Conservation (phyloP, 2,888 invertebrate genomes). For the Aphodius sticticus region DNA sequence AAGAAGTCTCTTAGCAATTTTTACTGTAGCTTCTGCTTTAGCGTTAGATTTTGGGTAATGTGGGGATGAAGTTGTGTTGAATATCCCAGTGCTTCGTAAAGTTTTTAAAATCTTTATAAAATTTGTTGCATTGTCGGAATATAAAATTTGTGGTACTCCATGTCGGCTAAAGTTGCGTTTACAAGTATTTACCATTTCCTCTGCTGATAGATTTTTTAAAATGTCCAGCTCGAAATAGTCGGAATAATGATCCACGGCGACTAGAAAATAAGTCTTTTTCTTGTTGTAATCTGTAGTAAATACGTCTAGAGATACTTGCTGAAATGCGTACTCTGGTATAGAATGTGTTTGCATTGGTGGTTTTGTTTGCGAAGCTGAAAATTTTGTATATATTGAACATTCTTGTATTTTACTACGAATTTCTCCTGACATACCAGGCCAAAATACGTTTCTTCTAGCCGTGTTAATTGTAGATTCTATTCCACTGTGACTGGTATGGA, state of each 20-base stretch:
- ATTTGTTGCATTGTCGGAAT: conserved; percentile 17
- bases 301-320: too few relatives aligned
- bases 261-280: too few relatives aligned
- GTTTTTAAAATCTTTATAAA: conserved; percentile 17
- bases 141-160: conserved; percentile 16
- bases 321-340: not conserved
- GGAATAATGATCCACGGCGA: too few relatives aligned
- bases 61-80: conserved; percentile 42
- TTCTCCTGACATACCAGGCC: conserved; percentile 17
- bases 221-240: too few relatives aligned
- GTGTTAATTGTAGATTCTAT: not conserved
- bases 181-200: too few relatives aligned
- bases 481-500: conserved; percentile 19
- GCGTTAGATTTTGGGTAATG: conserved; percentile 33
- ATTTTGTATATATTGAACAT: not conserved
- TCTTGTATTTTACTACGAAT: not conserved
- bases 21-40: conserved; percentile 39
- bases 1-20: not conserved
- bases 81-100: conserved; percentile 32
- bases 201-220: too few relatives aligned
- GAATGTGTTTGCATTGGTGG: conserved; percentile 8
- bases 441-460: conserved; percentile 19
- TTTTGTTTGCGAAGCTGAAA: not conserved
- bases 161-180: conserved; percentile 10
- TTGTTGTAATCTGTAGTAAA: too few relatives aligned